Evolutionary conservation across 2,888 invertebrate species (phyloP).

Genomic region (Troides oblongomaculatus): DNA sequence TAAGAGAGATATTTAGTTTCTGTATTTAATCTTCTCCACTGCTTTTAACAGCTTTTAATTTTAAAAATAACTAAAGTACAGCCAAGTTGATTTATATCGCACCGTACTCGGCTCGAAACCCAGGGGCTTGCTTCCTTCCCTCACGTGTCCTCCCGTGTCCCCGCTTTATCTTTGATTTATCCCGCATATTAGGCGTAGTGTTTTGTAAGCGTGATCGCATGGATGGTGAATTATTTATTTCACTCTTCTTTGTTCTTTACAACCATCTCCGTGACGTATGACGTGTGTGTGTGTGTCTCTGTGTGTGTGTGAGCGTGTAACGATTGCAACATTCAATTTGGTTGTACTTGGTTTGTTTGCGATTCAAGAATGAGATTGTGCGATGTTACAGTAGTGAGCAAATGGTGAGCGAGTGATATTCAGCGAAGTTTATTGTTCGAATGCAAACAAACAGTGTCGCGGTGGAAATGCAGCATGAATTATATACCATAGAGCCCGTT

Average conservation of each 20-base stretch:
- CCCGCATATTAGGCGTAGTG: slow-evolving; percentile 59
- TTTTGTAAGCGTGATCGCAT: slow-evolving; percentile 46
- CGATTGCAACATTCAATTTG: slow-evolving; percentile 58
- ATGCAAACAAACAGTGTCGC: slow-evolving; percentile 46
- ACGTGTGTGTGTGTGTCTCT: slow-evolving; percentile 29
- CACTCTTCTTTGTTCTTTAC: slow-evolving; percentile 23
- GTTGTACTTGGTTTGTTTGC: slow-evolving; percentile 74
- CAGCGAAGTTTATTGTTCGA: slow-evolving; percentile 63
- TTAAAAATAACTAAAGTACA: slow-evolving; percentile 57
- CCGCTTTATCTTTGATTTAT: slow-evolving; percentile 44
- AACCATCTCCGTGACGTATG: slow-evolving; percentile 32
- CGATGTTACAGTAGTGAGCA: slow-evolving; percentile 35
- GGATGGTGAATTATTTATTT: slow-evolving; percentile 35
- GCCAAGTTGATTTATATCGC: slow-evolving; percentile 62
- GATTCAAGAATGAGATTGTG: slow-evolving; percentile 57
- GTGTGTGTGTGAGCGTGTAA: slow-evolving; percentile 14
- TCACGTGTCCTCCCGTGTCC: slow-evolving; percentile 39
- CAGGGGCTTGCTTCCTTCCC: slow-evolving; percentile 63
- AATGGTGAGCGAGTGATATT: slow-evolving; percentile 73
- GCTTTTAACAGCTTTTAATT: slow-evolving; percentile 23
- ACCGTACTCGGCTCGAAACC: slow-evolving; percentile 54
- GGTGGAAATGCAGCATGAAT: slow-evolving; percentile 61
- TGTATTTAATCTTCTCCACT: slow-evolving; percentile 23
- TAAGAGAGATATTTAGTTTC: slow-evolving; percentile 33
- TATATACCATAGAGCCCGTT: slow-evolving; percentile 53